Base-by-base conservation (phyloP, 2,113 vertebrate genomes). In the Cephalopholis sonnerati region DNA sequence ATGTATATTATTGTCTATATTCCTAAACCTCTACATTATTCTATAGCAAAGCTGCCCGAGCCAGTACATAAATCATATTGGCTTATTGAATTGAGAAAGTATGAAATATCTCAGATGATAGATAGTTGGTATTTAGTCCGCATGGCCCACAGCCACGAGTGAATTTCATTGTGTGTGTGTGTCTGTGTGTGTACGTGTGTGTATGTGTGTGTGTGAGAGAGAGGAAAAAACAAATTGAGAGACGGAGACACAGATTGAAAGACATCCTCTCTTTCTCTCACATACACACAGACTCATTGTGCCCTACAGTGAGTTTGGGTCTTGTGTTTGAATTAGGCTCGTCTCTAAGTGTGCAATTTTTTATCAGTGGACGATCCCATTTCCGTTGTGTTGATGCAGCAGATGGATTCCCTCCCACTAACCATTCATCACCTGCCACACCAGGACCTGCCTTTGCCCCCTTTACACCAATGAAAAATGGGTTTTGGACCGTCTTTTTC, bases 401-500 rank as follows among this genome's bases (percentile, higher is more conserved):
- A 93, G 93, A 95, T 94, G 92, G 92, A 95, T 95, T 93, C 79
- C 81, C 84, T 90, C 92, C 89, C 88, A 57, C 68, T 75, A 77
- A 77, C 90, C 91, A 95, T 96, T 94, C 91, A 94, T 95, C 93
- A 94, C 90, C 78, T 86, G 90, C 87, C 91, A 95, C 58, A 85
- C 77, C 58, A 93, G 92, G 93, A 83, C 81, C 77, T 78, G 81
- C 77, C 82, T 82, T 86, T 83, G 65, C 83, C 89, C 71, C 86
- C 76, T 91, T 89, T 90, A 72, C 75, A 17, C 41, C 71, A 79
- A 39, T 89, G 86, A 90, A 90, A 92, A 91, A 90, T 87, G 55
- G 77, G 55, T 70, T 89, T 57, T 77, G 76, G 77, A 74, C 76
- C 83, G 68, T 85, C 53, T 54, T 87, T 84, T 76, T 65, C 77